Evolutionary conservation across 2,888 invertebrate species (phyloP), one percentile per base, ranked within the genome.

Genomic region (Sphaeridia pumilis): DNA sequence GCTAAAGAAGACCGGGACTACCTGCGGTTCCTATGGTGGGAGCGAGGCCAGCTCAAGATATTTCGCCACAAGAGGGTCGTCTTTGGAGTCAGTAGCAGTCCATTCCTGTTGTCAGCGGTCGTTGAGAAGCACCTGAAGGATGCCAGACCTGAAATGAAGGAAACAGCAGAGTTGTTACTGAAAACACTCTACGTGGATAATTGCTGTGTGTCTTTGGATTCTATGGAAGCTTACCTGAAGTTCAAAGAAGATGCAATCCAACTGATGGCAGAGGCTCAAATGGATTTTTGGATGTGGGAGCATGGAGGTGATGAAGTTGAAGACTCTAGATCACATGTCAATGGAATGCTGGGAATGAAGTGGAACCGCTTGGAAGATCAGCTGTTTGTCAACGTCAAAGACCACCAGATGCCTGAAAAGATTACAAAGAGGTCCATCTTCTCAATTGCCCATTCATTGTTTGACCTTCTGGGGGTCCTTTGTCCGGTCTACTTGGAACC

Each of bases 21-120:
- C 53, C 47, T 68, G 0, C 35, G 58, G 42, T 67, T 67, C 54
- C 55, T 67, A 10, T 64, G 65, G 63, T 55, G 47, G 31, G 44
- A 53, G 26, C 55, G 27, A 43, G 38, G 46, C 12, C 10, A 42
- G 10, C 17, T 31, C 2, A 48, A 27, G 46, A 27, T 52, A 10
- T 59, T 56, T 17, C 48, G 59, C 10, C 65, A 66, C 50, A 34
- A 51, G 26, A n/a, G 63, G 20, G 61, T 66, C 4, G 64, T 66
- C 2, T 66, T 66, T 35, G 66, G 65, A 4, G 27, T 45, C 3
- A 25, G 14, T 27, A 17, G 17, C n/a, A 45, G 46, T 27, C 46
- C 46, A 25, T 45, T 45, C 14, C 31, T 10, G 31, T 31, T 31
- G 14, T 7, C 31, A 10, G 31, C 31, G 7, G 31, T 31, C 7